Conservation (phyloP, 2,797 vertebrate species). For the Brachyalestes nurse region DNA sequence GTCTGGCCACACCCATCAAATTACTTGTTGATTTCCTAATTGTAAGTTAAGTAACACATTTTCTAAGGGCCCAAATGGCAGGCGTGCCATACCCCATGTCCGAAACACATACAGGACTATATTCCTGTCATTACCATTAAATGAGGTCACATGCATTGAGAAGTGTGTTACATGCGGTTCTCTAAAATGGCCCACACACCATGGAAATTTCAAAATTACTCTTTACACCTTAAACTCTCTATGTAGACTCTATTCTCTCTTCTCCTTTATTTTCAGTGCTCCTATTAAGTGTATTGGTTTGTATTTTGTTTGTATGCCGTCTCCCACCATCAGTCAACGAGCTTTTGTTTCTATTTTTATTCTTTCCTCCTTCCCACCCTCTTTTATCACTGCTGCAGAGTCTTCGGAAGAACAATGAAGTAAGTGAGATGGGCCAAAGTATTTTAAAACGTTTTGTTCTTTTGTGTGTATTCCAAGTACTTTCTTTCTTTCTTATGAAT, state of each 20-base stretch:
- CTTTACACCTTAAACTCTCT: not conserved
- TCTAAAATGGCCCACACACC: too few relatives aligned
- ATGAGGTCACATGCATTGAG: not conserved
- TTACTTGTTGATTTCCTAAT: too few relatives aligned
- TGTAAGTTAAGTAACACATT: too few relatives aligned
- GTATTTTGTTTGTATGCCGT: slow-evolving; percentile 4
- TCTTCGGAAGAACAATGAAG: not conserved
- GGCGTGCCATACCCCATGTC: too few relatives aligned
- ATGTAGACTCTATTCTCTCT: not conserved
- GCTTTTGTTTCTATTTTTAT: slow-evolving; percentile 13
- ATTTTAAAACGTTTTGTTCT: slow-evolving; percentile 22
- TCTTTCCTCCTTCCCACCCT: not conserved
- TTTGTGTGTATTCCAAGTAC: slow-evolving; percentile 13
- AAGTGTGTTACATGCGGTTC: not conserved
- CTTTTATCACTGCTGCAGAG: slow-evolving; percentile 9
- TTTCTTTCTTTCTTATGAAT: slow-evolving; percentile 30
- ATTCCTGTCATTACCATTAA: slow-evolving; percentile 7
- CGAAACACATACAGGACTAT: not conserved
- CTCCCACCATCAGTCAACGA: not conserved
- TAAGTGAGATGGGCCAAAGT: not conserved
- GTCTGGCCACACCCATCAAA: too few relatives aligned
- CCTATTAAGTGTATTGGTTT: not conserved
- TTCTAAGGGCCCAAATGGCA: too few relatives aligned
- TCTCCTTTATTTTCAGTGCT: not conserved
- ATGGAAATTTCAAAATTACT: not conserved